Evolutionary conservation across 2,113 vertebrate species (phyloP).

Genomic region (Accipiter cooperii): DNA sequence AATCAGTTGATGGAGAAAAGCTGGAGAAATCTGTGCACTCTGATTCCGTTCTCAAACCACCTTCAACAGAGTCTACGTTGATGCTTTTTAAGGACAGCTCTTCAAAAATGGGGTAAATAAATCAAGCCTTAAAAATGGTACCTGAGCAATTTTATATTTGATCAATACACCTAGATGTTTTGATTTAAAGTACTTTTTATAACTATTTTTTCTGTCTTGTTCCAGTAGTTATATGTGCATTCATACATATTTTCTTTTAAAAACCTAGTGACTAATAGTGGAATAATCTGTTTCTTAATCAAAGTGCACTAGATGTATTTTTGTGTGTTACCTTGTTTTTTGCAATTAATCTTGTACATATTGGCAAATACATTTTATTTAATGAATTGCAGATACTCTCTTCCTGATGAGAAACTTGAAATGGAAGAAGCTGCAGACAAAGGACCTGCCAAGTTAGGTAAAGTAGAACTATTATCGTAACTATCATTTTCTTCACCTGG

Average conservation of each 20-base stretch:
- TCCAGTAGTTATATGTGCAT: background rate
- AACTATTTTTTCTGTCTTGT: background rate
- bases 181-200: background rate
- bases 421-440: constrained; percentile 67
- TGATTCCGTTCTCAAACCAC: constrained; percentile 62
- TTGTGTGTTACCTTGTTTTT: background rate
- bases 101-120: constrained; percentile 82
- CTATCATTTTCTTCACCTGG: background rate
- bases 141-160: background rate
- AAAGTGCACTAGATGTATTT: background rate
- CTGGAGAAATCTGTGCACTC: constrained; percentile 39
- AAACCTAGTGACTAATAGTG: background rate
- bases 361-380: background rate
- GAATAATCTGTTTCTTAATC: background rate
- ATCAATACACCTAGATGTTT: background rate
- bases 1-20: constrained; percentile 68
- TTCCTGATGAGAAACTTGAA: constrained; percentile 74
- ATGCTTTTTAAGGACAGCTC: constrained; percentile 90
- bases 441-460: constrained; percentile 71
- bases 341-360: background rate
- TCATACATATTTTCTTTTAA: background rate
- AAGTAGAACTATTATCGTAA: background rate
- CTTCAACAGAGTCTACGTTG: constrained; percentile 81
- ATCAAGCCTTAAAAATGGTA: background rate
- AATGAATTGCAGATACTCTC: constrained; percentile 62